These are phyloP conservation scores for Leptogaster cylindrica DNA, from an alignment of 2,888 invertebrate genomes.

Conservation along the genomic window DNA sequence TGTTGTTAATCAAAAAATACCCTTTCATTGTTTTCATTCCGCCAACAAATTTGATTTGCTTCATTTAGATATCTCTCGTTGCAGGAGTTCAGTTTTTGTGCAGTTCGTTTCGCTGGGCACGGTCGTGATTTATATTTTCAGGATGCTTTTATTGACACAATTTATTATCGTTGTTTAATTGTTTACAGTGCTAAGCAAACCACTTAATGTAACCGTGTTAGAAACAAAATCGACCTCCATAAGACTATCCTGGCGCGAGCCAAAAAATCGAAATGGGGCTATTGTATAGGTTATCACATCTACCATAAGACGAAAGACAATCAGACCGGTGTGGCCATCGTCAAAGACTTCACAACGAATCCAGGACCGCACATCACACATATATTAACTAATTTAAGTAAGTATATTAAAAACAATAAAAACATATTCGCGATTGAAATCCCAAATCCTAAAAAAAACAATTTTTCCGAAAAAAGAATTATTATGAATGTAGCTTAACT, in stretches of 20 bases:
- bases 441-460: not conserved
- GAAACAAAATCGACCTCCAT: constrained; percentile 79
- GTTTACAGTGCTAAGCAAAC: constrained; percentile 75
- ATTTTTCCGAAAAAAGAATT: too few species aligned
- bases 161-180: constrained; percentile 39
- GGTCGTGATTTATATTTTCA: too few species aligned
- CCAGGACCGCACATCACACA: constrained; percentile 58
- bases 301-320: constrained; percentile 72
- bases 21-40: too few species aligned
- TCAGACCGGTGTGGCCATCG: constrained; percentile 70
- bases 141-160: too few species aligned
- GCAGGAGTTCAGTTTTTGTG: too few species aligned
- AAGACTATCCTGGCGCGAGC: constrained; percentile 81
- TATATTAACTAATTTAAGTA: constrained; percentile 70
- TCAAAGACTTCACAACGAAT: constrained; percentile 58
- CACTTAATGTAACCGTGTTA: constrained; percentile 79
- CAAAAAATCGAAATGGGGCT: constrained; percentile 73
- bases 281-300: constrained; percentile 74
- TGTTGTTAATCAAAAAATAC: too few species aligned
- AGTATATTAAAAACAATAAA: too few species aligned
- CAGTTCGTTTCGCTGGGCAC: too few species aligned
- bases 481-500: too few species aligned
- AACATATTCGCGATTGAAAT: not conserved
- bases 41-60: too few species aligned
- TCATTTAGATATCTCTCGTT: too few species aligned